These are phyloP conservation scores for Aporrectodea caliginosa DNA, from an alignment of 1,140 invertebrate genomes.

Conservation along the genomic window DNA sequence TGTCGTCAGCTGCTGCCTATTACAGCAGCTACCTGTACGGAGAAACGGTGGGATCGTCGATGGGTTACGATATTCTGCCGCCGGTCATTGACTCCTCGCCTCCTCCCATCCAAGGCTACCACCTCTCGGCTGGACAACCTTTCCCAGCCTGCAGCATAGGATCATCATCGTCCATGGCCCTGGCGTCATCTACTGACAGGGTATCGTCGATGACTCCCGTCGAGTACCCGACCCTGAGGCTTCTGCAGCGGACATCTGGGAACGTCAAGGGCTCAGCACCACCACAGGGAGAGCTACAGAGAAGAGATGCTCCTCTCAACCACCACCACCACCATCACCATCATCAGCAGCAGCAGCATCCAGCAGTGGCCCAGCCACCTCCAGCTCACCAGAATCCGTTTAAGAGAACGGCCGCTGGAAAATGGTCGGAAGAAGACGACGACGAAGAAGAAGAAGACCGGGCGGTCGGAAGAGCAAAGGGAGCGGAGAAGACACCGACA, in stretches of 20 bases:
- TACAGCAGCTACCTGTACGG: neutral
- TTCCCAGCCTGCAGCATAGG: neutral
- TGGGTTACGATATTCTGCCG: neutral
- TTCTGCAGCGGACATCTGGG: neutral
- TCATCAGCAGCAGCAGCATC: neutral
- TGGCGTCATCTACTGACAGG: neutral
- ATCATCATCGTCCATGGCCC: neutral
- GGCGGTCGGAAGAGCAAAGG: neutral
- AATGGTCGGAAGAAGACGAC: neutral
- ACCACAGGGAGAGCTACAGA: neutral
- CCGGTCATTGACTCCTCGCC: neutral
- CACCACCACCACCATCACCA: neutral
- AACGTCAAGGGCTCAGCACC: neutral
- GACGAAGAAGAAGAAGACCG: neutral
- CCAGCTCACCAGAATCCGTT: neutral
- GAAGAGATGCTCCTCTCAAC: neutral
- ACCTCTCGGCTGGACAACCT: neutral
- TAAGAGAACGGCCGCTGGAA: neutral
- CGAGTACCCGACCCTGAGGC: neutral
- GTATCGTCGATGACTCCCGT: too few relatives aligned
- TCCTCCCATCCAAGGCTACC: neutral
- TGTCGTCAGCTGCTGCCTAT: neutral
- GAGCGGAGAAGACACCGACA: neutral
- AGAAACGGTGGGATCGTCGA: neutral
- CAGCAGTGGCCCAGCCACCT: neutral